phyloP scores from a whole-genome alignment of 2,113 vertebrate species.

The Typhlomys cinereus region DNA sequence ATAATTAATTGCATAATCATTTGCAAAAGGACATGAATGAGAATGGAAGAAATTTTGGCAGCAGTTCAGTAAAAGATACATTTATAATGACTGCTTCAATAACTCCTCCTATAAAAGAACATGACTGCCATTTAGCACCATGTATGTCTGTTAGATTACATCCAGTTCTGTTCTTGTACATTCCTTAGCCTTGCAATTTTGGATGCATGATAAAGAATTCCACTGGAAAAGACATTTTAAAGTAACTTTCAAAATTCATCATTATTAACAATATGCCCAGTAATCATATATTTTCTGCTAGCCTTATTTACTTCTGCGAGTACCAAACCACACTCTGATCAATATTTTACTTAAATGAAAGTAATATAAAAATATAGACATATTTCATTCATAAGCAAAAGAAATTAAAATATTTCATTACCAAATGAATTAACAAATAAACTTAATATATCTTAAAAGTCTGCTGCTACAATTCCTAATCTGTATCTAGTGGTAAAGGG shows the following conservation, averaged over 20 bases:
- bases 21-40: constrained; percentile 70
- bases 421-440: not conserved
- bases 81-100: not conserved
- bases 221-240: not conserved
- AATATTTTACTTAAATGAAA: not conserved
- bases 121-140: not conserved
- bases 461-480: not conserved
- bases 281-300: not conserved
- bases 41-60: constrained; percentile 59
- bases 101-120: not conserved
- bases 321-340: not conserved
- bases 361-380: not conserved
- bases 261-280: not conserved
- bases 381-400: not conserved
- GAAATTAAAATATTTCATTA: not conserved
- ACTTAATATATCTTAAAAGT: not conserved
- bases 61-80: constrained; percentile 24
- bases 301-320: not conserved
- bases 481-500: not conserved
- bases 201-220: not conserved
- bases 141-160: not conserved
- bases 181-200: not conserved
- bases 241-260: not conserved
- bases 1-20: constrained; percentile 76
- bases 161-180: not conserved